Base-by-base conservation (phyloP, 2,113 vertebrate species). In the Pteronura brasiliensis region DNA sequence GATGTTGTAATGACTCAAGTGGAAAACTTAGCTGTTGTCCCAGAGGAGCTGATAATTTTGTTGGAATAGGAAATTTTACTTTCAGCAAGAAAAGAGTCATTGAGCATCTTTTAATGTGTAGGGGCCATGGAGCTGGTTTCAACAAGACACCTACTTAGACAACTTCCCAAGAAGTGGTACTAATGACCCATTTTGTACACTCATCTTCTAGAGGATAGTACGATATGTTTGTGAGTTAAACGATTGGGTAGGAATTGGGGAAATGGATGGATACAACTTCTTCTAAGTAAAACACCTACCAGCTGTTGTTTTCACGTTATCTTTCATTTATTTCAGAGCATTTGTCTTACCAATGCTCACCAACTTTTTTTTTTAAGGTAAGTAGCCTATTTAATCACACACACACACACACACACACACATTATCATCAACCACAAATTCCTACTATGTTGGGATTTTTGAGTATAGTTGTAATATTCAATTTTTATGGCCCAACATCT, bases 1-100 rank as follows among this genome's bases (percentile, higher is more conserved):
- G 31, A 29, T 91, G 57, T 91, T 96, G 44, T 96, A 69, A 71
- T 92, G 83, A 82, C 72, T 79, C 72, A 91, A 83, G 59, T 11
- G 52, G 47, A 93, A 93, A 96, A 67, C 39, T 3, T 20, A 47
- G 29, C 47, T 44, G 15, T 77, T 96, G 34, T 89, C 34, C 29
- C 39, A 63, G 20, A 80, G 61, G 27, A 76, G 47, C 21, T 36
- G 77, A 5, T 76, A 47, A 82, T 86, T 84, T 61, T 92, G 6
- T 93, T 81, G 55, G 63, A 89, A 83, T 89, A 52, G 25, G 14
- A 83, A 81, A 63, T 85, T 15, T 93, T 67, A 61, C 42, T 90
- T 94, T 74, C 23, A 90, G 59, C 49, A 80, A 63, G 55, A 59
- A 88, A 90, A 61, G 44, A 83, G 69, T 69, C 36, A n/a, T 0